Conservation (phyloP, 2,888 invertebrate species). For the Caenorhabditis panamensis region DNA sequence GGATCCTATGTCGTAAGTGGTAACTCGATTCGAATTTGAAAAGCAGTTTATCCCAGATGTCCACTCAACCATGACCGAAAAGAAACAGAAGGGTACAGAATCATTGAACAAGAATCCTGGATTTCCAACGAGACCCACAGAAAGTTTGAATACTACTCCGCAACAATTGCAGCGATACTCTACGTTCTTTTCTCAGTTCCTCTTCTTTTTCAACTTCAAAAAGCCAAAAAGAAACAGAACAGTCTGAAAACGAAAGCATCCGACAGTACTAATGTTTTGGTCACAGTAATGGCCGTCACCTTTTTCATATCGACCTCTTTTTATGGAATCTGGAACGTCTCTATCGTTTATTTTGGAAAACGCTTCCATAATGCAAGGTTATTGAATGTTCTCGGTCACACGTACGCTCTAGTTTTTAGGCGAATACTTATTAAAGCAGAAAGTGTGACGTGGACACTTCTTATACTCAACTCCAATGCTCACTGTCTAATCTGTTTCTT, state of each 20-base stretch:
- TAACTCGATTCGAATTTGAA: too few species aligned
- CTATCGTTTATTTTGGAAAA: too few species aligned
- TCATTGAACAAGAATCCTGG: too few species aligned
- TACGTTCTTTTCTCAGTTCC: neutral
- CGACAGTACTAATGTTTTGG: neutral
- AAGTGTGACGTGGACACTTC: neutral
- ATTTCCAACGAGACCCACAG: neutral
- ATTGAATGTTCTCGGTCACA: too few species aligned
- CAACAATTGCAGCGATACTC: neutral
- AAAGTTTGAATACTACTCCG: too few species aligned
- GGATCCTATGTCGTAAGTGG: too few species aligned
- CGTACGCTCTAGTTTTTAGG: too few species aligned
- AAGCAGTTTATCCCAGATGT: too few species aligned
- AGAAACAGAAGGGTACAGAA: too few species aligned
- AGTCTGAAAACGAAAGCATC: neutral
- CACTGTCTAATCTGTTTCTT: conserved; percentile 2
- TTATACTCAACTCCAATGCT: neutral
- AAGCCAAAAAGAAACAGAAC: neutral
- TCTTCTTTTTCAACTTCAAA: neutral
- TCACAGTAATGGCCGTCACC: neutral
- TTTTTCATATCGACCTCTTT: neutral
- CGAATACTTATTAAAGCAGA: too few species aligned
- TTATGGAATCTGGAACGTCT: neutral
- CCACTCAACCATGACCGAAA: too few species aligned
- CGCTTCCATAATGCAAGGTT: too few species aligned